phyloP scores from a whole-genome alignment of 2,888 invertebrate genomes.

The Amphipyra tragopoginis region DNA sequence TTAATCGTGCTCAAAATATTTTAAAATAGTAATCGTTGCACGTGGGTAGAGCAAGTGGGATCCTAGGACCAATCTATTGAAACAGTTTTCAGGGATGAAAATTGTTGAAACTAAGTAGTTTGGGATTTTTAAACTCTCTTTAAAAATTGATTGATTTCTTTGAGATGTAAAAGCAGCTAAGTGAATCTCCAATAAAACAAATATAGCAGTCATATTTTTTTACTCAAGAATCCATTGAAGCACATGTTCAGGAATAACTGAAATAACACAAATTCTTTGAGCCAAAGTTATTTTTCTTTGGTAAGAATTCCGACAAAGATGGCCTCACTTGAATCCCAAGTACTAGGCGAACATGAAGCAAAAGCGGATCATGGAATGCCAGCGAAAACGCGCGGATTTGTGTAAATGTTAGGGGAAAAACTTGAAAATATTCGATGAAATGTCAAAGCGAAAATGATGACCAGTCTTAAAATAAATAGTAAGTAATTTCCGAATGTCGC shows the following conservation, averaged over 20 bases:
- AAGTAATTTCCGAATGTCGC: neutral
- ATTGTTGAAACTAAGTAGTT: too few relatives aligned
- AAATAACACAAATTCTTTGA: conserved; percentile 30
- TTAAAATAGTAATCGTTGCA: too few relatives aligned
- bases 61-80: too few relatives aligned
- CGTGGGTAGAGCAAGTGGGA: too few relatives aligned
- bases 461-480: neutral
- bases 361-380: conserved; percentile 69
- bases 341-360: conserved; percentile 75
- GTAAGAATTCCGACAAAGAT: conserved; percentile 76
- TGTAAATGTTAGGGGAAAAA: conserved; percentile 28
- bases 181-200: too few relatives aligned
- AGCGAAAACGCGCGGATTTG: conserved; percentile 54
- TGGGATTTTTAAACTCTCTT: too few relatives aligned
- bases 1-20: too few relatives aligned
- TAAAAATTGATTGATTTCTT: too few relatives aligned
- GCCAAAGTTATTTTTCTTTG: conserved; percentile 37
- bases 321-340: conserved; percentile 87
- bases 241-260: neutral
- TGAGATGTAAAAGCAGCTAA: too few relatives aligned
- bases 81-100: too few relatives aligned
- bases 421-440: neutral
- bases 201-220: too few relatives aligned
- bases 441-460: neutral
- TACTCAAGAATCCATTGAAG: too few relatives aligned